Conservation (phyloP, 2,113 vertebrate species). For the Meriones unguiculatus region DNA sequence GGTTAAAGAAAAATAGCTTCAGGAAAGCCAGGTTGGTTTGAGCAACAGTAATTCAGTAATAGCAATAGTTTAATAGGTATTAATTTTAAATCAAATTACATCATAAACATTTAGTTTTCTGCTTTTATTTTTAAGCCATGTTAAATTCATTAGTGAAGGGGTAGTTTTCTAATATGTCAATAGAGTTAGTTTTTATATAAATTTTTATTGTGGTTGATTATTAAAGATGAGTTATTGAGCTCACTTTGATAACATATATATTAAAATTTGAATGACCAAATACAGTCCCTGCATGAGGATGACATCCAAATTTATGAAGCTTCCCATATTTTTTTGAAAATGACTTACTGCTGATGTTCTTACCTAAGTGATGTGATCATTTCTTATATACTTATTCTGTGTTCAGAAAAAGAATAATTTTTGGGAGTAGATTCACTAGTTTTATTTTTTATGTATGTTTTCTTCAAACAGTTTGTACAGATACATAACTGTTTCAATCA, state of each 20-base stretch:
- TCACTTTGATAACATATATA: neutral
- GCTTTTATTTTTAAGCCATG: neutral
- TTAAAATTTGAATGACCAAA: neutral
- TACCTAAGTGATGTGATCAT: neutral
- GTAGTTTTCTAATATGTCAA: neutral
- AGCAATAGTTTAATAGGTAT: neutral
- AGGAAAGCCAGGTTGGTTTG: neutral
- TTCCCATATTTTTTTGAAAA: neutral
- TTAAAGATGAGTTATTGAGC: neutral
- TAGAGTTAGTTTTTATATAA: neutral
- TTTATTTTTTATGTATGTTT: neutral
- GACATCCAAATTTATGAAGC: neutral
- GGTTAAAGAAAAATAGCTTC: neutral
- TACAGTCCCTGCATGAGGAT: neutral
- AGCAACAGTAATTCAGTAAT: neutral
- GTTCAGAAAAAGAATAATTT: neutral
- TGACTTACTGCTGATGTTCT: neutral
- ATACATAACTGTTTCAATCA: neutral
- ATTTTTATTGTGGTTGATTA: neutral
- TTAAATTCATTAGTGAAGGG: neutral
- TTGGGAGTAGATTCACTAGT: neutral
- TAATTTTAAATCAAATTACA: neutral
- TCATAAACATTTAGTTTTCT: neutral
- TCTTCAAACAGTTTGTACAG: neutral
- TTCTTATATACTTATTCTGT: neutral